Evolutionary conservation across 1,140 invertebrate species (phyloP).

Genomic region (Eueides isabella): DNA sequence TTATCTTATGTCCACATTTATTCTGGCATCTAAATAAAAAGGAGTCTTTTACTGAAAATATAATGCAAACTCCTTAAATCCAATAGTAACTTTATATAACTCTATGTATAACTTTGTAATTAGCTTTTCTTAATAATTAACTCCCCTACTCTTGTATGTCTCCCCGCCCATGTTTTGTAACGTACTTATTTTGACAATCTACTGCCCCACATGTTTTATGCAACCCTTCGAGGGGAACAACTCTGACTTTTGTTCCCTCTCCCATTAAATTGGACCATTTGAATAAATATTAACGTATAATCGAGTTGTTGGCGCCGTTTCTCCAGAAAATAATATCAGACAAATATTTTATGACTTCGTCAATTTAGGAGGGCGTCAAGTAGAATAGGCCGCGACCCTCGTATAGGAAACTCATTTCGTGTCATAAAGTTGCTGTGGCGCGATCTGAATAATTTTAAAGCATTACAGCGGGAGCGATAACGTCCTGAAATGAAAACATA

Average conservation of each 20-base stretch:
- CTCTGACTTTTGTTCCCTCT: slow-evolving; percentile 13
- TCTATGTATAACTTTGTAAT: not conserved
- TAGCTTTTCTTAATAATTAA: not conserved
- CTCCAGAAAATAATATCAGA: slow-evolving; percentile 7
- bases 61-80: too few relatives aligned
- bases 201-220: not conserved
- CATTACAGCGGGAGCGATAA: not conserved
- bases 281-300: slow-evolving; percentile 26
- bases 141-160: not conserved
- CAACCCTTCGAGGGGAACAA: slow-evolving; percentile 13
- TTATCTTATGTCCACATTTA: not conserved
- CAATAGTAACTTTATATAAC: too few relatives aligned
- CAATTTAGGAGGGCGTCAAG: slow-evolving; percentile 12
- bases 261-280: slow-evolving; percentile 20
- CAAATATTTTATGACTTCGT: slow-evolving; percentile 23
- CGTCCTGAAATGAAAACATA: slow-evolving; percentile 24
- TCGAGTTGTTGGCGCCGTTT: slow-evolving; percentile 12
- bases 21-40: not conserved
- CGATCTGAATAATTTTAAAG: slow-evolving; percentile 32
- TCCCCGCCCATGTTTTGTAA: not conserved
- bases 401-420: slow-evolving; percentile 41
- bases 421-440: slow-evolving; percentile 33
- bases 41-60: not conserved
- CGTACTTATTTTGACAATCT: slow-evolving; percentile 16
- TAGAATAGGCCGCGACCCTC: slow-evolving; percentile 23